These are phyloP conservation scores for Caenorhabditis brenneri DNA, from an alignment of 1,140 invertebrate genomes.

Conservation along the genomic window DNA sequence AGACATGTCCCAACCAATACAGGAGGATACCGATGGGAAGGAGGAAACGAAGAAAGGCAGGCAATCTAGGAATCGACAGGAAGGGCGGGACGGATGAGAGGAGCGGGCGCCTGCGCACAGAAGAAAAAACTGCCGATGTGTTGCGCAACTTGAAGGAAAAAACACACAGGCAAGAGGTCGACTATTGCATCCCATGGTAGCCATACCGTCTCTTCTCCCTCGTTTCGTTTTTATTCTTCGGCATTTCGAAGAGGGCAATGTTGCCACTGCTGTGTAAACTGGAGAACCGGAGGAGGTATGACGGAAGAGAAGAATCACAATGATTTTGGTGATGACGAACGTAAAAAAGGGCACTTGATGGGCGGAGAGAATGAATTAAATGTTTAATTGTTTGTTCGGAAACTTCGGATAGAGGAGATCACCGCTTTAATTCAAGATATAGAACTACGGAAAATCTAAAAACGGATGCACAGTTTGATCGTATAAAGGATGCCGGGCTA, in stretches of 20 bases:
- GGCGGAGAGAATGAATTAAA: too few species aligned
- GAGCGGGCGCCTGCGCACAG: not conserved
- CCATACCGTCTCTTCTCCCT: slow-evolving; percentile 2
- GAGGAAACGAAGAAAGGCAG: not conserved
- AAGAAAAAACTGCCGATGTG: slow-evolving; percentile 5
- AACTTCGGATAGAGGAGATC: too few species aligned
- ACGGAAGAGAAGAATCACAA: slow-evolving; percentile 3
- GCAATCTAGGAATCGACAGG: not conserved
- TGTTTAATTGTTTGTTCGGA: too few species aligned
- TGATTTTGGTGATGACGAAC: not conserved
- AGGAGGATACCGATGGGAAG: not conserved
- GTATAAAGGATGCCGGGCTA: too few species aligned
- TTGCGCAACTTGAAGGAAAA: slow-evolving; percentile 38
- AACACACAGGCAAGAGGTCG: slow-evolving; percentile 22
- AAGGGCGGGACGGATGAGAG: not conserved
- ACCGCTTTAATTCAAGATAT: too few species aligned
- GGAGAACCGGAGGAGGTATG: slow-evolving; percentile 1
- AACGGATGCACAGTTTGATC: too few species aligned
- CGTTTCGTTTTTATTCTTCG: slow-evolving; percentile 18
- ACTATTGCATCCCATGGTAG: not conserved
- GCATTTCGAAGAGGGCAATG: slow-evolving; percentile 2
- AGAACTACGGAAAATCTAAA: too few species aligned
- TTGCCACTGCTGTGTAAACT: slow-evolving; percentile 38
- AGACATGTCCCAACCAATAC: slow-evolving; percentile 18
- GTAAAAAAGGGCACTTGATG: not conserved